These are phyloP conservation scores for Megalops atlanticus DNA, from an alignment of 2,113 vertebrate genomes.

Conservation along the genomic window DNA sequence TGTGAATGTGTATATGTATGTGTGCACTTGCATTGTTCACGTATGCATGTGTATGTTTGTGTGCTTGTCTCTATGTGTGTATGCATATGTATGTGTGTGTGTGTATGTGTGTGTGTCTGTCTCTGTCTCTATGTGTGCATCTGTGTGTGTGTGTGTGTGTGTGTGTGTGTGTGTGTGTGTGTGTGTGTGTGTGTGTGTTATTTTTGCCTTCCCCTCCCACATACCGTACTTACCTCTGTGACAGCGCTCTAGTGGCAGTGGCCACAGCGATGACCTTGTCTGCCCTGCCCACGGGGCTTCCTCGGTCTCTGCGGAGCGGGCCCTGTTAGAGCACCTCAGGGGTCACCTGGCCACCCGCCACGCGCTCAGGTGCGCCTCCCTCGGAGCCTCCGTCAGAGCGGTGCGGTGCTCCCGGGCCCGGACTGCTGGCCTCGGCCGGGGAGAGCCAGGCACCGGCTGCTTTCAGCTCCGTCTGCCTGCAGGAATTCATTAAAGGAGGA, in stretches of 20 bases:
- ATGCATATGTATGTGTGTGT: background rate
- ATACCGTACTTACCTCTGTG: constrained; percentile 30
- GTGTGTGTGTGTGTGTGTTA: background rate
- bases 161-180: background rate
- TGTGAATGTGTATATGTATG: too few relatives aligned
- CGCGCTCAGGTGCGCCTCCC: constrained; percentile 1
- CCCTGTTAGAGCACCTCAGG: constrained; percentile 34
- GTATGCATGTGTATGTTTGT: background rate
- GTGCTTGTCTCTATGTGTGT: too few relatives aligned
- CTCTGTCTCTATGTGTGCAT: background rate
- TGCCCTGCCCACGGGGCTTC: constrained; percentile 46
- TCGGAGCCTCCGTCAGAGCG: background rate
- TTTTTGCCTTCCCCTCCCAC: constrained; percentile 9
- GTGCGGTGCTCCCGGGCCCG: constrained; percentile 41
- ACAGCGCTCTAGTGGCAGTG: constrained; percentile 29
- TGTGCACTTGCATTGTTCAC: too few relatives aligned
- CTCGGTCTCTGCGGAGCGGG: constrained; percentile 37
- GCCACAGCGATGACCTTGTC: constrained; percentile 39
- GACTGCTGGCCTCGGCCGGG: constrained; percentile 52
- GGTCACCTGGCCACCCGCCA: constrained; percentile 2
- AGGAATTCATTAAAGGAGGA: constrained; percentile 77
- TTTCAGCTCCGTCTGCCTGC: constrained; percentile 66
- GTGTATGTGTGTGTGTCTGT: background rate
- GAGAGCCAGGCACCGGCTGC: constrained; percentile 72
- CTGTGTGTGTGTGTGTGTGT: background rate